A percentile compares a stretch with the other conserved stretches of the same genome.
Evolutionary conservation across 2,888 invertebrate species (phyloP).

Genomic region (Horisme vitalbata): DNA sequence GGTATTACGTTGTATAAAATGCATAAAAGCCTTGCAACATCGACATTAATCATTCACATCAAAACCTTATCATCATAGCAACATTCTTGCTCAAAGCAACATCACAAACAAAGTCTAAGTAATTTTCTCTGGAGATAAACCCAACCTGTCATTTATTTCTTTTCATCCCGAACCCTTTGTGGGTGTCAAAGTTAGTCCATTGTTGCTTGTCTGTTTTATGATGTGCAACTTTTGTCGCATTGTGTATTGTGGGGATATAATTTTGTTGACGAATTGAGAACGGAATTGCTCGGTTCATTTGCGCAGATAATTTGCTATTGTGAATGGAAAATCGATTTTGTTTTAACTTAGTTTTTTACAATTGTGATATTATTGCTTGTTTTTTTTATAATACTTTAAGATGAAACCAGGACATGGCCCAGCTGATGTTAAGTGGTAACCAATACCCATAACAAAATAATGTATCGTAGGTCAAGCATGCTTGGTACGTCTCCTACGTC

Average conservation of each 20-base stretch:
- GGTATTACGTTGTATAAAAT: no score
- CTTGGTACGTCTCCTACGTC: no score
- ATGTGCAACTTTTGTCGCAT: constrained; percentile 52
- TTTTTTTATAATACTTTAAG: no score
- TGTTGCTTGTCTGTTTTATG: constrained; percentile 65
- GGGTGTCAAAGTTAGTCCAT: constrained; percentile 40
- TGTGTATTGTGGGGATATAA: constrained; percentile 21
- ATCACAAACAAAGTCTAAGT: constrained; percentile 24
- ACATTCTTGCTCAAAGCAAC: constrained; percentile 4
- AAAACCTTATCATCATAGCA: neutral
- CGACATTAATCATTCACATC: neutral
- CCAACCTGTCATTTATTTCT: constrained; percentile 30
- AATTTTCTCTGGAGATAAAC: constrained; percentile 32
- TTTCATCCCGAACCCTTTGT: constrained; percentile 61
- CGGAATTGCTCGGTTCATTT: constrained; percentile 10
- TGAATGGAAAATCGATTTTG: neutral
- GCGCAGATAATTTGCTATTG: constrained; percentile 4
- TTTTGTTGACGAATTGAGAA: constrained; percentile 22
- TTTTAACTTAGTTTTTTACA: neutral
- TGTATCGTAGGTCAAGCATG: no score
- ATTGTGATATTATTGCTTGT: neutral
- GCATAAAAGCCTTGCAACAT: no score
- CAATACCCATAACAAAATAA: no score
- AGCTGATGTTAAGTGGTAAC: no score
- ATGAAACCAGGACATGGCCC: no score